A percentile compares a stretch with the other conserved stretches of the same genome.
These are phyloP conservation scores for Crossaster papposus DNA, from an alignment of 53 echinoderm and acorn worm species.

Conservation along the genomic window DNA sequence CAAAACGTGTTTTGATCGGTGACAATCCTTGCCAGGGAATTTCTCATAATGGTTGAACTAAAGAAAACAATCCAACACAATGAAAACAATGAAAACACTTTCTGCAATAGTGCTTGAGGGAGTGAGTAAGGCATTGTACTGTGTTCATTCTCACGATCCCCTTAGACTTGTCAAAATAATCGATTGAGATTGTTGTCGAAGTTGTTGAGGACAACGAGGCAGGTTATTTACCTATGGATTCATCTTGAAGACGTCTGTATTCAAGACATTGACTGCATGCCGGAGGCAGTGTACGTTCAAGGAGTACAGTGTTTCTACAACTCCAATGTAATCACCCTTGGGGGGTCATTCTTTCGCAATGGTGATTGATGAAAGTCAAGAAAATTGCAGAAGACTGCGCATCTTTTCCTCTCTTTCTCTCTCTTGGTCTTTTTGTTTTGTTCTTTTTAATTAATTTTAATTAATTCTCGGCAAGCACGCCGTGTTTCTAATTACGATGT, in stretches of 20 bases:
- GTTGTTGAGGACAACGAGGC: not conserved
- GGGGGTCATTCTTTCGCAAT: no score
- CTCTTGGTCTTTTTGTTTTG: no score
- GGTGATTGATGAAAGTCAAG: no score
- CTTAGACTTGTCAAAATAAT: not conserved
- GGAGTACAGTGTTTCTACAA: not conserved
- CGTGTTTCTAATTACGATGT: no score
- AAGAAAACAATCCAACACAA: not conserved
- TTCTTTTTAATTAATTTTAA: no score
- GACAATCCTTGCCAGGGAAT: not conserved
- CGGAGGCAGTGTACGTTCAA: not conserved
- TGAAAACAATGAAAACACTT: not conserved
- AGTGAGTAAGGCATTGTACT: not conserved
- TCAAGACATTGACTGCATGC: not conserved
- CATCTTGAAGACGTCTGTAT: not conserved
- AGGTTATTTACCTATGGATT: not conserved
- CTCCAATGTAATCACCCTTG: no score
- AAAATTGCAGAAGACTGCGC: no score
- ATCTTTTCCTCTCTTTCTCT: no score
- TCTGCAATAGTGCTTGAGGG: not conserved
- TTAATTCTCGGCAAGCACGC: no score
- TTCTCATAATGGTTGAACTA: not conserved
- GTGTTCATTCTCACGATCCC: not conserved
- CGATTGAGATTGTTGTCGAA: not conserved
- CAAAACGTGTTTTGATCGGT: not conserved